Percentiles rank a stretch among this genome's conserved stretches.
Evolutionary conservation across 2,113 vertebrate species (phyloP).

Genomic region (Peromyscus maniculatus): DNA sequence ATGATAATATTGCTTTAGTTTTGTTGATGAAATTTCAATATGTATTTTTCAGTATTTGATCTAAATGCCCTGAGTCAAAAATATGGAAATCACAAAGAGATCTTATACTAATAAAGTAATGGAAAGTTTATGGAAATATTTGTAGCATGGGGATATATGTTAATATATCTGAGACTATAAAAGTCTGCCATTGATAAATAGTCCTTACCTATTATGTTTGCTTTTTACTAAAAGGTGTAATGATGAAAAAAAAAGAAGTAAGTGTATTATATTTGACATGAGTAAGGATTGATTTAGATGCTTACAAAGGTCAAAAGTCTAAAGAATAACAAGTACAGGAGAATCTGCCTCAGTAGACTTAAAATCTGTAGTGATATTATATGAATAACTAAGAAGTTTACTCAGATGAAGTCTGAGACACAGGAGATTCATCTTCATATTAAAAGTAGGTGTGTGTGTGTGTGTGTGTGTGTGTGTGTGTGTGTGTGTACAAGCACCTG

Average conservation of each 20-base stretch:
- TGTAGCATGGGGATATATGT: neutral
- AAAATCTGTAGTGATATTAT: neutral
- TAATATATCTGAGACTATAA: neutral
- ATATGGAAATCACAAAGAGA: neutral
- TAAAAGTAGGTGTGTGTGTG: neutral
- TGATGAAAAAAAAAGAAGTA: neutral
- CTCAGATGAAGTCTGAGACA: neutral
- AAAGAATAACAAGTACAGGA: neutral
- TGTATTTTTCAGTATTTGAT: neutral
- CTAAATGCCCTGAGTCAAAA: neutral
- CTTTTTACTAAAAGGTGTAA: neutral
- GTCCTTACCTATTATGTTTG: neutral
- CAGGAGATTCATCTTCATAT: neutral
- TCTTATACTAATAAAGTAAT: neutral
- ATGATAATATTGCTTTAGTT: neutral
- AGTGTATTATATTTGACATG: neutral
- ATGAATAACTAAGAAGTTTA: conserved; percentile 13
- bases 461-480: neutral
- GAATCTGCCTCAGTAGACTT: neutral
- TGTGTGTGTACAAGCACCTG: neutral
- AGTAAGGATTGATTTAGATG: neutral
- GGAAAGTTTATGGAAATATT: neutral
- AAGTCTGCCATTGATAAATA: neutral
- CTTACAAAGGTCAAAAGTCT: neutral
- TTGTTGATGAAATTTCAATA: neutral